phyloP scores from a whole-genome alignment of 2,888 invertebrate species.

The Tetrapedia diversipes region DNA sequence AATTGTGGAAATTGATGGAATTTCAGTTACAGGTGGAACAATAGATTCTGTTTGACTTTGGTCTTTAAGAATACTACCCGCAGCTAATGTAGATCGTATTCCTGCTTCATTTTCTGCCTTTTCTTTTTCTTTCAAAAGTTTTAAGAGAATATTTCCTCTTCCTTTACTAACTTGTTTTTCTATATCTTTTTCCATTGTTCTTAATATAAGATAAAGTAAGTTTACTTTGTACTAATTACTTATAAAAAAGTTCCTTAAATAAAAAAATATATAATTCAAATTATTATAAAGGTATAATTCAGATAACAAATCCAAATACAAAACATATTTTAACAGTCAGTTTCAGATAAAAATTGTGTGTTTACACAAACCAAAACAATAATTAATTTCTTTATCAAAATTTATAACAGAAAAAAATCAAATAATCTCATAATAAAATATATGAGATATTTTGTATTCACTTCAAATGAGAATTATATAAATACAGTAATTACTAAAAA shows the following conservation, averaged over 20 bases:
- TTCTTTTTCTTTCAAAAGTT: constrained; percentile 11
- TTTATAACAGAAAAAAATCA: not conserved
- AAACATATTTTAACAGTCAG: too few relatives aligned
- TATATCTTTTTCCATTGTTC: constrained; percentile 3
- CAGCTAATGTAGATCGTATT: not conserved
- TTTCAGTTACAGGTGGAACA: not conserved
- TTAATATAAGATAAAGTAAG: not conserved
- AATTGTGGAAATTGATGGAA: not conserved
- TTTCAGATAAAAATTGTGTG: not conserved
- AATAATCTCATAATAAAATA: not conserved
- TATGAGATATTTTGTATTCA: not conserved
- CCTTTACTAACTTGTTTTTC: not conserved
- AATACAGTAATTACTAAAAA: not conserved
- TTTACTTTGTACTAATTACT: not conserved
- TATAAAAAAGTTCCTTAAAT: not conserved
- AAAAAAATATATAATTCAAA: not conserved
- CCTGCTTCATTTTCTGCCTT: not conserved
- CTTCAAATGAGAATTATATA: not conserved
- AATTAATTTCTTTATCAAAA: not conserved
- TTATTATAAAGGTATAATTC: not conserved
- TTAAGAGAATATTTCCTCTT: constrained; percentile 9
- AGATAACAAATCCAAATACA: not conserved
- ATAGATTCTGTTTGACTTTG: not conserved
- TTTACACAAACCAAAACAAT: not conserved
- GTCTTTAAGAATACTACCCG: not conserved